phyloP scores from a whole-genome alignment of 1,140 invertebrate genomes.

The Tetramorium simillimum region DNA sequence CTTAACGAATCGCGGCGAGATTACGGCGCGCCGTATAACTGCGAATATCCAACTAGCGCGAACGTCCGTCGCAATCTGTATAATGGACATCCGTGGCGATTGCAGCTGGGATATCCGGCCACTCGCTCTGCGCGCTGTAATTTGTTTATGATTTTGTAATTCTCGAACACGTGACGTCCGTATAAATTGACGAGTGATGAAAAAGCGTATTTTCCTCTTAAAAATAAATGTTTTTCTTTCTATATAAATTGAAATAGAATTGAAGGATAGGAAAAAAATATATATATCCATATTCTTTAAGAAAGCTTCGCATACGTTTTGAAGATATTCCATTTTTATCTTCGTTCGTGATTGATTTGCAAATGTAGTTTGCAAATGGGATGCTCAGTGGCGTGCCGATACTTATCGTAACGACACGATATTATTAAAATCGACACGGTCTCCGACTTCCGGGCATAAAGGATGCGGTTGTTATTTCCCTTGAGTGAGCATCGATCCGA shows the following conservation, averaged over 20 bases:
- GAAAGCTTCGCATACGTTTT: neutral
- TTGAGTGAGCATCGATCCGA: slow-evolving; percentile 29
- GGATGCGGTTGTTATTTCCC: slow-evolving; percentile 32
- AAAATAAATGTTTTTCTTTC: neutral
- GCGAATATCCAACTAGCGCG: slow-evolving; percentile 14
- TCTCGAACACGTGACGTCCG: neutral
- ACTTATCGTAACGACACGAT: neutral
- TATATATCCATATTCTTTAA: neutral
- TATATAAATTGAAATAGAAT: neutral
- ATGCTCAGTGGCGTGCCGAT: neutral
- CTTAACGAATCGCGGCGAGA: slow-evolving; percentile 40
- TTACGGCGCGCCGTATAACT: slow-evolving; percentile 23
- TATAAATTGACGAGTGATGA: neutral
- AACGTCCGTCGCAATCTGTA: slow-evolving; percentile 40
- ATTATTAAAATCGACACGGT: slow-evolving; percentile 34
- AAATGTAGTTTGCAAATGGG: neutral
- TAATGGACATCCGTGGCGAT: slow-evolving; percentile 40
- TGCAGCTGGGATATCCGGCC: neutral
- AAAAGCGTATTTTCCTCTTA: neutral
- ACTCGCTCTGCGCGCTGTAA: neutral
- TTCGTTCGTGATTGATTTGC: neutral
- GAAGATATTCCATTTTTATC: neutral
- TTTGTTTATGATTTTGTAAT: slow-evolving; percentile 1
- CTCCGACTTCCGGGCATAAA: slow-evolving; percentile 11
- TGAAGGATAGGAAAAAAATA: neutral